Percentiles rank a stretch among this genome's conserved stretches.
Conservation (phyloP, 53 echinoderm and acorn worm species). For the Patiria pectinifera region DNA sequence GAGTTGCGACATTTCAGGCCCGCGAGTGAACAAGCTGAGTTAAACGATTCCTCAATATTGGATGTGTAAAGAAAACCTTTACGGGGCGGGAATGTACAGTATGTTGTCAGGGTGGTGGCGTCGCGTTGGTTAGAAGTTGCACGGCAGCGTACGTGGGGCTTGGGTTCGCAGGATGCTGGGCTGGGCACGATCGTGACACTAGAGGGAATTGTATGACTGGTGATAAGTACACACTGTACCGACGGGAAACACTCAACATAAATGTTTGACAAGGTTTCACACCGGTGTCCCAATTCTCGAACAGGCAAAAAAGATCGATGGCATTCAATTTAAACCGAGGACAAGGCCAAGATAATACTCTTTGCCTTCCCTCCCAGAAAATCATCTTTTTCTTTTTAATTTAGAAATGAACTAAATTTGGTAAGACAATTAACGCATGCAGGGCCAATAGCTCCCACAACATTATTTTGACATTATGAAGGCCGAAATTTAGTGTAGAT, state of each 20-base stretch:
- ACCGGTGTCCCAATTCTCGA: background rate
- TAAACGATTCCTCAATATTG: slow-evolving; percentile 1
- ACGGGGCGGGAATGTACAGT: too few relatives aligned
- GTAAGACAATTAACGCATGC: too few relatives aligned
- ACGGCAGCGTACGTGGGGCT: background rate
- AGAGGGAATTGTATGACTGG: background rate
- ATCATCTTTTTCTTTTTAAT: too few relatives aligned
- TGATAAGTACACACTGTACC: background rate
- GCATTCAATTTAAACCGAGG: background rate
- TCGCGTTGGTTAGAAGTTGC: background rate
- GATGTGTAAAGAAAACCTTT: background rate
- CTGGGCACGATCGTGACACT: background rate
- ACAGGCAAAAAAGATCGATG: background rate
- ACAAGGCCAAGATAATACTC: too few relatives aligned
- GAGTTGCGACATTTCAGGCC: slow-evolving; percentile 14
- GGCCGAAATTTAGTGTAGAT: too few relatives aligned
- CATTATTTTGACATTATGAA: too few relatives aligned
- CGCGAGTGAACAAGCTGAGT: slow-evolving; percentile 7
- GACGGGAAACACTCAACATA: background rate
- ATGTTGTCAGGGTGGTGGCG: background rate
- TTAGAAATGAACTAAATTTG: too few relatives aligned
- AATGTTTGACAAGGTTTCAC: too few relatives aligned
- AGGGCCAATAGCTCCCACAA: too few relatives aligned
- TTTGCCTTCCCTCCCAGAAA: too few relatives aligned
- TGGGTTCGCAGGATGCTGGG: background rate